Evolutionary conservation across 30 jellyfish, hydroid and myxozoan genomes (phyloP).

Genomic region (Catostylus mosaicus): DNA sequence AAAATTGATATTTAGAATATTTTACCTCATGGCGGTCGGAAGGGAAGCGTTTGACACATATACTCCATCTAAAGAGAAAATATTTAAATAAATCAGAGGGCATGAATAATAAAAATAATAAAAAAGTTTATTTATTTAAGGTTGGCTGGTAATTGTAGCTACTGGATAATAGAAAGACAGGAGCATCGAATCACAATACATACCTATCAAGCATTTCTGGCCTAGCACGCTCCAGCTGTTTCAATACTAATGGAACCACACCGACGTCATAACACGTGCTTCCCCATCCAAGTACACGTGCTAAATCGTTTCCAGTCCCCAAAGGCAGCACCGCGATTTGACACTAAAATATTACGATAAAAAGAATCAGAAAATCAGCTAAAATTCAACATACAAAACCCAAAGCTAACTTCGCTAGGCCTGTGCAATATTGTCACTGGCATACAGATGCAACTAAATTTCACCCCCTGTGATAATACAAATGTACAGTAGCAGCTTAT

Average conservation of each 20-base stretch:
- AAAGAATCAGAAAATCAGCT: not conserved
- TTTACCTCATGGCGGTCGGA: slow-evolving; percentile 72
- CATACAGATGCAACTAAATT: too few relatives aligned
- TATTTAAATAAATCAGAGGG: not conserved
- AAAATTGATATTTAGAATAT: not conserved
- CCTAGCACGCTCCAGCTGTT: slow-evolving; percentile 92
- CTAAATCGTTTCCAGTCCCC: slow-evolving; percentile 98
- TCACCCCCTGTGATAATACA: too few relatives aligned
- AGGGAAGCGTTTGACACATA: slow-evolving; percentile 75
- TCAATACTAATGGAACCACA: slow-evolving; percentile 87
- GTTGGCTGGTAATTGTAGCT: too few relatives aligned
- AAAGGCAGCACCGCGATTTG: slow-evolving; percentile 97
- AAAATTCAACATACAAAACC: not conserved
- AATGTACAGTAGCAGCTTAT: too few relatives aligned
- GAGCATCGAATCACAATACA: not conserved
- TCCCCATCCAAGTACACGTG: slow-evolving; percentile 99
- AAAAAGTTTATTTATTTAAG: not conserved
- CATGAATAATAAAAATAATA: too few relatives aligned
- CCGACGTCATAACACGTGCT: slow-evolving; percentile 97
- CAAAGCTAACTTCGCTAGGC: too few relatives aligned
- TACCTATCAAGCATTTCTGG: slow-evolving; percentile 98
- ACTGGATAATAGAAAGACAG: too few relatives aligned
- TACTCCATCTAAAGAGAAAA: slow-evolving; percentile 72
- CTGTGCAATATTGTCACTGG: too few relatives aligned
- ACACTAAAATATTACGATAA: slow-evolving; percentile 59